Evolutionary conservation across 2,797 vertebrate species (phyloP).

Genomic region (Characodon lateralis): DNA sequence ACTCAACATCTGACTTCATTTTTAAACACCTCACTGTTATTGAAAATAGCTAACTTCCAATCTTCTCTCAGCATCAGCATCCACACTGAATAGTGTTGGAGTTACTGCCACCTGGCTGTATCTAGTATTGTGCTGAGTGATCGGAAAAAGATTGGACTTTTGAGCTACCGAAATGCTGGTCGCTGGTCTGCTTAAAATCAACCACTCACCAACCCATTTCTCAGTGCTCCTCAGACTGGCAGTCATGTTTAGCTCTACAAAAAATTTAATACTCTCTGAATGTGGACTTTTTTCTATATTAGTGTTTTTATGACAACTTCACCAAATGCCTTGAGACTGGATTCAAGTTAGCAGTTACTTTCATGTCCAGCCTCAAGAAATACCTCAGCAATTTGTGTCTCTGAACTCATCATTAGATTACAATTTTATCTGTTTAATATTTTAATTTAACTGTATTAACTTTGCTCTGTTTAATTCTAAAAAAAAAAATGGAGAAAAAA

Average conservation of each 20-base stretch:
- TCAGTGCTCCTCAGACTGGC: background rate
- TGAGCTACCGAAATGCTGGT: too few species aligned
- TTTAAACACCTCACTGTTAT: too few species aligned
- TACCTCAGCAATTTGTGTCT: background rate
- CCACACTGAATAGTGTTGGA: too few species aligned
- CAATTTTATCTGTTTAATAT: background rate
- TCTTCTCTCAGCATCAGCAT: too few species aligned
- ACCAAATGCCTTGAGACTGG: background rate
- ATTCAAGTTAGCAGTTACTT: background rate
- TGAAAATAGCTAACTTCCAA: too few species aligned
- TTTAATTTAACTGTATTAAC: background rate
- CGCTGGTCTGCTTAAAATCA: too few species aligned
- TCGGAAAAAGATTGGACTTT: too few species aligned
- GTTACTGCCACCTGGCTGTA: too few species aligned
- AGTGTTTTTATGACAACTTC: background rate
- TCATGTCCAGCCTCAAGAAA: background rate
- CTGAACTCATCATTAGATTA: background rate
- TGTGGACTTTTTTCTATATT: background rate
- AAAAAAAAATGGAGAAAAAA: background rate
- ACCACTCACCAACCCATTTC: too few species aligned
- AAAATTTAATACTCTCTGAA: background rate
- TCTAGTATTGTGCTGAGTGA: too few species aligned
- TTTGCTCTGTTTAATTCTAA: background rate
- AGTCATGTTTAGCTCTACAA: background rate
- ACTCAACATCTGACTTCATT: too few species aligned